Base-by-base conservation (phyloP, 2,888 invertebrate species). In the Diarsia brunnea region DNA sequence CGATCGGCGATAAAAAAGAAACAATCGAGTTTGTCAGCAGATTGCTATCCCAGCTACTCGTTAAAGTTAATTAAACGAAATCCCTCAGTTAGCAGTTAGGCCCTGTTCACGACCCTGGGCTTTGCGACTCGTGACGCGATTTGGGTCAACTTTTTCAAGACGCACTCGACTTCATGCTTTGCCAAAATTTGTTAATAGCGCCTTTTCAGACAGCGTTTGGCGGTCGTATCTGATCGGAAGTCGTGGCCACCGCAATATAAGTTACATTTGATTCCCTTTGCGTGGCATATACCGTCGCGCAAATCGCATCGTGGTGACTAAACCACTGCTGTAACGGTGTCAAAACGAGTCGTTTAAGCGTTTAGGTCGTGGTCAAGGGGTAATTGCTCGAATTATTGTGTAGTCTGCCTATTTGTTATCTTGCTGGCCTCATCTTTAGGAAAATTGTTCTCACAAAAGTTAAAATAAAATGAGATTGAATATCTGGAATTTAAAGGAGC, bases 31-130 rank as follows among this genome's bases (percentile, higher is more conserved):
- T 73, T 55, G 63, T 69, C 64, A 67, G 81, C 69, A 82, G 75
- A 65, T 71, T 68, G 53, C 55, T 61, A 58, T 60, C 65, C n/a
- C 55, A 27, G 45, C 8, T 16, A 55, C 43, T 65, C 70, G 70
- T 70, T 69, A 85, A 67, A 75, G 19, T 85, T 85, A 85, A 82
- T 82, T 81, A 82, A 85, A 71, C 38, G 51, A 65, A 84, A 73
- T 73, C 61, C 65, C 76, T 65, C 51, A 75, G 68, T 75, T 65
- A 80, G 81, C 85, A 55, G 53, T 70, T n/a, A 58, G 1, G 24
- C 63, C n/a, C n/a, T 4, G n/a, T 43, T 43, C 8, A 43, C n/a
- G 16, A 63, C 14, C n/a, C n/a, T 14, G n/a, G n/a, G 43, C 7
- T 5, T 43, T 8, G n/a, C 63, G 61, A 38, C 12, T 38, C 12